phyloP scores from a whole-genome alignment of 2,888 invertebrate species.

The Leptopilina drosophilae region DNA sequence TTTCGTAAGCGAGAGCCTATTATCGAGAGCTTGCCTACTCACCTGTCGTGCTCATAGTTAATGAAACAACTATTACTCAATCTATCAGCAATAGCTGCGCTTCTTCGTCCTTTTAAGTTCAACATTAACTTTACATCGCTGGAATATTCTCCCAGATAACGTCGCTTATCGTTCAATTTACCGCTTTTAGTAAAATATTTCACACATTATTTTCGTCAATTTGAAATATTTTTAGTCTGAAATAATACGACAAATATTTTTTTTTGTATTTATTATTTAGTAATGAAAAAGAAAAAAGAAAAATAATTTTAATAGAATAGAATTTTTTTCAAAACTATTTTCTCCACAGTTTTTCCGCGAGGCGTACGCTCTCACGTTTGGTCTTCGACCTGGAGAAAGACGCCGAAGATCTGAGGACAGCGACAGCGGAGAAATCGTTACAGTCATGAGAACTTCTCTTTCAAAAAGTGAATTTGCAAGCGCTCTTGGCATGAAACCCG shows the following conservation, averaged over 20 bases:
- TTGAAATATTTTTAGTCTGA: too few relatives aligned
- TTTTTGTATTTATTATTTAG: too few relatives aligned
- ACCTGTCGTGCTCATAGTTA: slow-evolving; percentile 9
- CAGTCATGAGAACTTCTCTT: slow-evolving; percentile 94
- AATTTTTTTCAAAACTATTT: background rate
- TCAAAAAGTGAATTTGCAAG: slow-evolving; percentile 96
- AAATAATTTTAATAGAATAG: too few relatives aligned
- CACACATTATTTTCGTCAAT: too few relatives aligned
- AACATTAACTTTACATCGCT: background rate
- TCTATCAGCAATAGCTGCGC: slow-evolving; percentile 29
- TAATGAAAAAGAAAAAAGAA: too few relatives aligned
- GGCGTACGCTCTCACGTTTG: slow-evolving; percentile 95
- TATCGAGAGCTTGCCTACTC: slow-evolving; percentile 15
- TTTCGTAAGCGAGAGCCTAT: slow-evolving; percentile 4
- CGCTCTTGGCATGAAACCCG: slow-evolving; percentile 95
- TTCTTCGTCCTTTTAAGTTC: slow-evolving; percentile 36
- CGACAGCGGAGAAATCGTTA: slow-evolving; percentile 89
- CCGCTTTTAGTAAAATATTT: background rate
- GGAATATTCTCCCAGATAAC: background rate
- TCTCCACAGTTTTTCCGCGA: slow-evolving; percentile 92
- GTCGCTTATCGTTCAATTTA: background rate
- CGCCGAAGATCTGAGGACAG: slow-evolving; percentile 83
- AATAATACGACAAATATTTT: too few relatives aligned
- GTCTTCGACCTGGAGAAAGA: slow-evolving; percentile 91
- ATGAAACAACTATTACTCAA: slow-evolving; percentile 39